Evolutionary conservation across 2,888 invertebrate genomes (phyloP).

Genomic region (Odontothrips loti): DNA sequence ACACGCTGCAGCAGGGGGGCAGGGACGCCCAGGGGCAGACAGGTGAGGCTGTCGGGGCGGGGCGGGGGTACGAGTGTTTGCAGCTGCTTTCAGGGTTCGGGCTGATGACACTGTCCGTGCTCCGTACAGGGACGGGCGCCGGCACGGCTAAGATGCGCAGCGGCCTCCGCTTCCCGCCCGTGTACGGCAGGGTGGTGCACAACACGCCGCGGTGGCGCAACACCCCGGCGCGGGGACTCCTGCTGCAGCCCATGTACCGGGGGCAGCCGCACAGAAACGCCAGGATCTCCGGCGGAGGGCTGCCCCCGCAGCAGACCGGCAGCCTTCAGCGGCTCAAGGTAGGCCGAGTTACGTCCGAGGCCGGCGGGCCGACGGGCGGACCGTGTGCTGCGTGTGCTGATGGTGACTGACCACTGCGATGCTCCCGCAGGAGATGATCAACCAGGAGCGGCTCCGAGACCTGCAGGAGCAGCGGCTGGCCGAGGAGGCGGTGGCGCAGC

Average conservation of each 20-base stretch:
- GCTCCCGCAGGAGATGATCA: conserved; percentile 70
- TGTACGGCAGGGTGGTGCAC: conserved; percentile 68
- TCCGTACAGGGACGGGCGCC: too few relatives aligned
- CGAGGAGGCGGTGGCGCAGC: conserved; percentile 64
- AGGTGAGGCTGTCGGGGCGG: conserved; percentile 29
- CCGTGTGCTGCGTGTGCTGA: conserved; percentile 34
- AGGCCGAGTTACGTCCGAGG: not conserved
- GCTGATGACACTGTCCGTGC: too few relatives aligned
- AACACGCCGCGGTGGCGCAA: conserved; percentile 57
- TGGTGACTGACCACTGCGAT: conserved; percentile 58
- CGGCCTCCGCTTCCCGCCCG: conserved; percentile 51
- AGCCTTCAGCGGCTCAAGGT: conserved; percentile 71
- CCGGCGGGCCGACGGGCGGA: not conserved
- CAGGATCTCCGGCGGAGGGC: conserved; percentile 43
- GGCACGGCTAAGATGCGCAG: too few relatives aligned
- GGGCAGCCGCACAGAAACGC: conserved; percentile 30
- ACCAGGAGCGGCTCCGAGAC: conserved; percentile 71
- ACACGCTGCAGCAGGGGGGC: conserved; percentile 49
- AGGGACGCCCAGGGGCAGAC: conserved; percentile 42
- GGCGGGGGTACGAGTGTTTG: too few relatives aligned
- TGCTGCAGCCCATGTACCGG: conserved; percentile 49
- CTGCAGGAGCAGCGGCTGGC: conserved; percentile 68
- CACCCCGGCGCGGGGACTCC: conserved; percentile 44
- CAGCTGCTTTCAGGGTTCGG: too few relatives aligned
- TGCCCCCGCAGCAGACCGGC: conserved; percentile 38